These are phyloP conservation scores for Lordiphosa stackelbergi DNA, from an alignment of 1,140 invertebrate species.

Conservation along the genomic window DNA sequence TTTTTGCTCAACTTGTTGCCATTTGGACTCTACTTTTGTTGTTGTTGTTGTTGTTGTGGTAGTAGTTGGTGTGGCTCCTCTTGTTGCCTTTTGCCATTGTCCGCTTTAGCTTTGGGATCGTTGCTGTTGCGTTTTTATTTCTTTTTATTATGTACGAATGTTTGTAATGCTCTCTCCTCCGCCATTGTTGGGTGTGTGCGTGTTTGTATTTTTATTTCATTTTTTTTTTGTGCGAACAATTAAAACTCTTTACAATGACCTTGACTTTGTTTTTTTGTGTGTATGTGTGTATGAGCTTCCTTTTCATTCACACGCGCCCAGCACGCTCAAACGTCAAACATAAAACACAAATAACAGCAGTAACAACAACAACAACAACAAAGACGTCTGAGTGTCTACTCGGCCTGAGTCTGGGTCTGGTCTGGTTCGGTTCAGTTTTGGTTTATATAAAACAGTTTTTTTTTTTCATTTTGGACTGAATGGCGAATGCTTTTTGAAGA, in stretches of 20 bases:
- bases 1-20: constrained; percentile 53
- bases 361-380: constrained; percentile 40
- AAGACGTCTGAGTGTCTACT: constrained; percentile 73
- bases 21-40: constrained; percentile 34
- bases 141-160: constrained; percentile 70
- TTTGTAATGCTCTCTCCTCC: constrained; percentile 55
- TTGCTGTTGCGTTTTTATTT: constrained; percentile 69
- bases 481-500: too few species aligned
- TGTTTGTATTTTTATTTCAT: constrained; percentile 49
- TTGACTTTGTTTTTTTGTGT: constrained; percentile 74
- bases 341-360: constrained; percentile 58
- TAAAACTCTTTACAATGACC: constrained; percentile 77
- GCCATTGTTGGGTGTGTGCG: constrained; percentile 53
- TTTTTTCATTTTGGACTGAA: too few species aligned
- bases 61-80: constrained; percentile 39
- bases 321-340: constrained; percentile 73
- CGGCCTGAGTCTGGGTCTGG: constrained; percentile 55
- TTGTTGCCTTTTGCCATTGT: constrained; percentile 68
- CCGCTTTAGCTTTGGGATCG: constrained; percentile 25
- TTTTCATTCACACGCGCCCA: constrained; percentile 73
- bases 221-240: constrained; percentile 60
- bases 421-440: constrained; percentile 23
- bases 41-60: constrained; percentile 25
- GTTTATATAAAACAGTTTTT: constrained; percentile 16
- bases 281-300: constrained; percentile 63